Conservation (phyloP, 2,113 vertebrate genomes). For the Gobio gobio region DNA sequence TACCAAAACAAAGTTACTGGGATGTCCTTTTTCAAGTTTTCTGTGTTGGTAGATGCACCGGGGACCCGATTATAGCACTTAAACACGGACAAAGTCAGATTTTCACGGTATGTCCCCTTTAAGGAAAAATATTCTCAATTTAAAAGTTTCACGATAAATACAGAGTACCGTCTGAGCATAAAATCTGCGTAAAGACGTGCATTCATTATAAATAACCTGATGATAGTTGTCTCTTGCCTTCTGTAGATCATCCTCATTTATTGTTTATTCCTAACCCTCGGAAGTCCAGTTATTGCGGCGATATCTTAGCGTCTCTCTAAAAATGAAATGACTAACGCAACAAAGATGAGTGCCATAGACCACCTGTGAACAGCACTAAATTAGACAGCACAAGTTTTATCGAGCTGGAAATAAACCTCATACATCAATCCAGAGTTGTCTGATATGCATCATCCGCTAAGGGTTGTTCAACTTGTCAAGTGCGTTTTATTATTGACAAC, state of each 20-base stretch:
- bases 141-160: too few relatives aligned
- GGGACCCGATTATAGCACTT: too few relatives aligned
- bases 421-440: constrained; percentile 19
- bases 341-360: constrained; percentile 50
- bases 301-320: constrained; percentile 47
- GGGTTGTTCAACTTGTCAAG: not conserved
- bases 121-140: not conserved
- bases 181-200: not conserved
- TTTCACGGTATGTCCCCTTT: too few relatives aligned
- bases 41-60: too few relatives aligned
- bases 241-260: constrained; percentile 12
- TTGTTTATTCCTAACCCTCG: constrained; percentile 48
- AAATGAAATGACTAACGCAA: constrained; percentile 51
- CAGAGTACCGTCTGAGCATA: not conserved
- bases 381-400: constrained; percentile 43
- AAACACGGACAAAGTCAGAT: too few relatives aligned
- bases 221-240: not conserved
- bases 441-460: constrained; percentile 16
- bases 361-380: constrained; percentile 53
- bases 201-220: not conserved
- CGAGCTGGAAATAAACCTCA: constrained; percentile 45
- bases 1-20: too few relatives aligned
- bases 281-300: constrained; percentile 25
- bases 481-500: not conserved
- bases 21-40: too few relatives aligned